Conservation (phyloP, 92 coral and sea anemone genomes). For the Phymanthus crucifer region DNA sequence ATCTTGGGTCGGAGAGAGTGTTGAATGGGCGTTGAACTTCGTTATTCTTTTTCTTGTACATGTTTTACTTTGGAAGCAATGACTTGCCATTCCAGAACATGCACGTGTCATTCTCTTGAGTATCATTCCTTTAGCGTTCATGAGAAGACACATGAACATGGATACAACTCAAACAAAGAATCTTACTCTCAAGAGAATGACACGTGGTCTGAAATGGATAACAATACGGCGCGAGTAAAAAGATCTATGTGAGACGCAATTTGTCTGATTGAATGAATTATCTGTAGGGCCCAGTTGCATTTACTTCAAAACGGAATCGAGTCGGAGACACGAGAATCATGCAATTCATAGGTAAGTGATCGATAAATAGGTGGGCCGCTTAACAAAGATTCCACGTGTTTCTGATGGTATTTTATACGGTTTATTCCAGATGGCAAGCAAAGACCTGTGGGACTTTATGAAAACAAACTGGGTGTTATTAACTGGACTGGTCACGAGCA, state of each 20-base stretch:
- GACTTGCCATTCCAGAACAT: no score
- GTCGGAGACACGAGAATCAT: constrained; percentile 71
- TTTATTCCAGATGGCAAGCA: constrained; percentile 46
- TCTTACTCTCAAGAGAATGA: no score
- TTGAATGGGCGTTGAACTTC: no score
- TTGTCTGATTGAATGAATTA: neutral
- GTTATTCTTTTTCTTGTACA: no score
- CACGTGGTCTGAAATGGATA: neutral
- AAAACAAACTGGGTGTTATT: constrained; percentile 34
- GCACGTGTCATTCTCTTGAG: no score
- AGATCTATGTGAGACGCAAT: neutral
- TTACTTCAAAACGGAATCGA: constrained; percentile 74
- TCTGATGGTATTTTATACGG: no score
- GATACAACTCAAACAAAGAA: no score
- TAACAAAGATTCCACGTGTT: no score
- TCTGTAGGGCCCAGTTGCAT: constrained; percentile 81
- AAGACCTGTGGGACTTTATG: constrained; percentile 51
- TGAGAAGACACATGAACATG: no score
- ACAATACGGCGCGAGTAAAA: neutral
- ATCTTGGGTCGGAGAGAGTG: no score
- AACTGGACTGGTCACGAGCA: constrained; percentile 75
- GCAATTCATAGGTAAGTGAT: constrained; percentile 58
- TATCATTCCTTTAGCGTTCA: no score
- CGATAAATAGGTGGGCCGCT: neutral
- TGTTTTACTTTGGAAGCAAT: no score